Evolutionary conservation across 1,140 invertebrate species (phyloP), one percentile per base, ranked within the genome.

Genomic region (Papilio dardanus): DNA sequence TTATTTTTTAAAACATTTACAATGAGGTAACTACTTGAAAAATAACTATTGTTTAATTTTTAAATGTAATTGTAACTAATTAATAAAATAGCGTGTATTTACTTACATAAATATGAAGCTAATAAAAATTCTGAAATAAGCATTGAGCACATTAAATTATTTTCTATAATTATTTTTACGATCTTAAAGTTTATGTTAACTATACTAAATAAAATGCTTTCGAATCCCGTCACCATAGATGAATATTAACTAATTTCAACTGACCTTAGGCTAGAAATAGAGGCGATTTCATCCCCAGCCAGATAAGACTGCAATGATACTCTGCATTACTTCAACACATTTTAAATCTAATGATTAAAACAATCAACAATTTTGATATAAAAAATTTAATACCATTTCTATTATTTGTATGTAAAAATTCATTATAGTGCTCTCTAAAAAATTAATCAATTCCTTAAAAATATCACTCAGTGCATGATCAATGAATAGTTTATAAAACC

Each of bases 41-140:
- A n/a, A 24, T 54, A 24, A 10, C 7, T 54, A 19, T n/a, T 0
- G 5, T 46, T 54, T 3, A 54, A 19, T n/a, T 0, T 1, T 46
- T 54, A 0, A 54, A 24, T 28, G 50, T 54, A 54, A 54, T 24
- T 24, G 21, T 24, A 24, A 54, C 50, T 54, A 46, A 46, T n/a
- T 54, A 54, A 28, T 12, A 10, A 54, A 1, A 54, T 24, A 14
- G 19, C 12, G 10, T 24, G 3, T 14, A 62, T 62, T 62, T 62
- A 62, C 54, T 62, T 62, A 62, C 54, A 28, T 62, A 28, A 58
- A 58, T 58, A 28, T 19, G 54, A 62, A 62, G 54, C 54, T 62
- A 62, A 28, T 12, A 28, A 62, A 62, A 14, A 62, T 62, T 21
- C 54, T 62, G 54, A 62, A 62, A 62, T 62, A 62, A 54, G 14